These are phyloP conservation scores for Alexandromys fortis DNA, from an alignment of 2,113 vertebrate species.

Conservation along the genomic window DNA sequence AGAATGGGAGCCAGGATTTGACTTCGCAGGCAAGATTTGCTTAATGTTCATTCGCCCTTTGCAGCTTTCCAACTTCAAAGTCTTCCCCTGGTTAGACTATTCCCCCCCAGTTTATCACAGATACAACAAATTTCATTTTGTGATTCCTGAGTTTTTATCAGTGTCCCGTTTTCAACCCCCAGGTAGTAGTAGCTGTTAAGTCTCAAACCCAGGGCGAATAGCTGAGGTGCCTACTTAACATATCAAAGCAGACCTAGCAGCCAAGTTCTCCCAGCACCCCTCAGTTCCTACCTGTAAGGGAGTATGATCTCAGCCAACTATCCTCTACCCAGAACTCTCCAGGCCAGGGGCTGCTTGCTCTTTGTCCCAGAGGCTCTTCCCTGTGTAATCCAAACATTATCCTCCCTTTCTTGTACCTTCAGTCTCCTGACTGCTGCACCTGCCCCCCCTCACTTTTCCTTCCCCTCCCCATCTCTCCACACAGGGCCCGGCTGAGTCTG, in stretches of 20 bases:
- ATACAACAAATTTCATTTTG: neutral
- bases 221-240: neutral
- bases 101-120: neutral
- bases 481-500: neutral
- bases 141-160: too few species aligned
- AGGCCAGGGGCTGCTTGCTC: neutral
- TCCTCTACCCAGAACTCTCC: neutral
- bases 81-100: neutral
- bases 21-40: neutral
- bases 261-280: neutral
- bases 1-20: neutral
- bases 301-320: neutral
- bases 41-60: neutral
- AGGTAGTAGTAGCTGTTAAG: neutral
- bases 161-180: neutral
- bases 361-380: neutral
- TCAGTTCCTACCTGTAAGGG: neutral
- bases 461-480: too few species aligned
- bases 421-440: neutral
- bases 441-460: too few species aligned
- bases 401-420: neutral
- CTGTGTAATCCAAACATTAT: neutral
- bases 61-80: neutral
- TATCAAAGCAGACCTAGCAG: neutral
- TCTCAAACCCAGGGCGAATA: neutral